Evolutionary conservation across 37 sponge, comb jelly and placozoan species (phyloP).

Genomic region (Mnemiopsis leidyi): DNA sequence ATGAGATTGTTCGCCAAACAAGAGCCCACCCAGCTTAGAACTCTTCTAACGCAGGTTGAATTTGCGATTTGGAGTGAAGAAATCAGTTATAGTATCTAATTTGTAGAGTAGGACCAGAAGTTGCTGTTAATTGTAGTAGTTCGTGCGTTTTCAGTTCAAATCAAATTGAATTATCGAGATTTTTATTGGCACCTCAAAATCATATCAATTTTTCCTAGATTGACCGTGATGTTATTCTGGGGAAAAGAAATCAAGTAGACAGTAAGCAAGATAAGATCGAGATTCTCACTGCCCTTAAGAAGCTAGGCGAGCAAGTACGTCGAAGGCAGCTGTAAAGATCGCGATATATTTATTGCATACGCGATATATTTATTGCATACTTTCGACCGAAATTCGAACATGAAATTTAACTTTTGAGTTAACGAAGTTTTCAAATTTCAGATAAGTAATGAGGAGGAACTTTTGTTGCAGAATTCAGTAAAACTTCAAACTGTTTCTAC

Average conservation of each 20-base stretch:
- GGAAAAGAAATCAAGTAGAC: constrained; percentile 77
- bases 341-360: not conserved
- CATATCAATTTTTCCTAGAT: constrained; percentile 68
- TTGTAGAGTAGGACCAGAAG: no score
- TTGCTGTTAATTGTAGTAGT: no score
- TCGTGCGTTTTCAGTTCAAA: no score
- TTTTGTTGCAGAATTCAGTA: not conserved
- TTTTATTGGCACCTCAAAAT: no score
- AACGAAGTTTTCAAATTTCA: not conserved
- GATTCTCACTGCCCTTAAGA: constrained; percentile 87
- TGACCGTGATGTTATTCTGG: constrained; percentile 86
- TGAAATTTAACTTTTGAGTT: not conserved
- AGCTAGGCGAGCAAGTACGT: constrained; percentile 85
- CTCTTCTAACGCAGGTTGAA: constrained; percentile 79
- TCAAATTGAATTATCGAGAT: no score
- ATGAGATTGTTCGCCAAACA: constrained; percentile 95
- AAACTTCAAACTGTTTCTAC: not conserved
- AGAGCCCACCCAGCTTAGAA: constrained; percentile 94
- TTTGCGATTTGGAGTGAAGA: not conserved
- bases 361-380: not conserved
- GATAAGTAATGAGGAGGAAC: not conserved
- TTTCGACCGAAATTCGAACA: no score
- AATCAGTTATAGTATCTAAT: not conserved
- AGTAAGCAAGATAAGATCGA: constrained; percentile 82
- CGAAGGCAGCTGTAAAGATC: not conserved